Base-by-base conservation (phyloP, 2,888 invertebrate species). In the Zaprionus lineosus region DNA sequence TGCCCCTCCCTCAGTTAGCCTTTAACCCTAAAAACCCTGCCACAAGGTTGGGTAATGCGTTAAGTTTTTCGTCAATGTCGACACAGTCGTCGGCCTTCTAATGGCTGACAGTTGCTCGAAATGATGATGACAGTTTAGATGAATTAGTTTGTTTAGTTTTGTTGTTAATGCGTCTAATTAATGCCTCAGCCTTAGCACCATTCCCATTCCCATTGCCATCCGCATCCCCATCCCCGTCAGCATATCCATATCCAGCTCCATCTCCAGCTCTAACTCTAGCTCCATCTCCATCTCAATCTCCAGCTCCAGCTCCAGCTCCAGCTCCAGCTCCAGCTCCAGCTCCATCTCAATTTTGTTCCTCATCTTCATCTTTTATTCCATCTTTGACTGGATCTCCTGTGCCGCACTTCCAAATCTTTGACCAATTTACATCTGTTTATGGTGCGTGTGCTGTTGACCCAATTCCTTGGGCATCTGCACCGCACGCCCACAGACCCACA, bases 61-160 rank as follows among this genome's bases (percentile, higher is more conserved):
- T 73, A 83, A 78, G 77, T 79, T 83, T 83, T 78, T 78, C 84
- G 74, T 83, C 79, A 75, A 67, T 62, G 79, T 73, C 69, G 67
- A 52, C 47, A 39, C 39, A 47, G 40, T 62, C 33, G 47, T 52
- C 39, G 51, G 44, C 43, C 39, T 47, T 64, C 83, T 83, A 78
- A 79, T 79, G 81, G 41, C 74, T 84, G 79, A 84, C 79, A 81
- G 84, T 84, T 81, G 86, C 82, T 69, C 65, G 84, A 86, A 81
- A 84, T 84, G 86, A 84, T 81, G 81, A 77, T 81, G 81, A 81
- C 81, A 81, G 86, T 84, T 84, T 74, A 81, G 79, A 81, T 81
- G 79, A 84, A 81, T 81, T 81, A 86, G 81, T 81, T 81, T 84
- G 71, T 59, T 62, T 65, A 71, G 78, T 55, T 19, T 48, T 64